phyloP scores from a whole-genome alignment of 2,797 vertebrate genomes.

The Vespertilio murinus region DNA sequence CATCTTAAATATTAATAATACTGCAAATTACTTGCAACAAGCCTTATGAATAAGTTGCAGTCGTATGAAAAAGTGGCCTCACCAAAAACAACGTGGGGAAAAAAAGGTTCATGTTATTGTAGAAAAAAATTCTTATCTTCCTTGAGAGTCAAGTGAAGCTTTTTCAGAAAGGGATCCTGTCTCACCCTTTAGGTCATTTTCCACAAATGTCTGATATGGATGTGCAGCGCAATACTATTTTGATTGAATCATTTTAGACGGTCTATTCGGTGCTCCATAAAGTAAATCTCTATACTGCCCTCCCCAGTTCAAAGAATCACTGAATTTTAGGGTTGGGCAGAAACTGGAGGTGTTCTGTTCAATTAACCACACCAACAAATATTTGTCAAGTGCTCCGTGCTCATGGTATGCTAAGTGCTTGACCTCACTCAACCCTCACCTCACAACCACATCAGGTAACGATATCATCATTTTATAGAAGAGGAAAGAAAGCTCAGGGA shows the following conservation, averaged over 20 bases:
- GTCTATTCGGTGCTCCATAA: background rate
- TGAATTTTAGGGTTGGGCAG: conserved; percentile 3
- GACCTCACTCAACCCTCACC: background rate
- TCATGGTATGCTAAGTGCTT: background rate
- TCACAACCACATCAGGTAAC: background rate
- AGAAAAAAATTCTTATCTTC: background rate
- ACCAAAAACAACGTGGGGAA: background rate
- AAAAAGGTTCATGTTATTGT: background rate
- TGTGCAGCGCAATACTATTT: background rate
- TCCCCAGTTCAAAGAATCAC: background rate
- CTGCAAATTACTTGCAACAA: background rate
- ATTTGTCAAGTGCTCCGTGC: background rate
- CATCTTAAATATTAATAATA: background rate
- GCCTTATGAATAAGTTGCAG: background rate
- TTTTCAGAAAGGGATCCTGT: background rate
- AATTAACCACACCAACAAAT: background rate
- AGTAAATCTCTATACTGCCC: background rate
- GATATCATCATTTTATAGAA: background rate
- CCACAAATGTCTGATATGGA: background rate
- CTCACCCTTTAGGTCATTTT: background rate
- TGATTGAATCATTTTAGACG: background rate
- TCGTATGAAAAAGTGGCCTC: background rate
- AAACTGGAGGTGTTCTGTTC: background rate
- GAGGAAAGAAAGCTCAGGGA: background rate
- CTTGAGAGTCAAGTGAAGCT: background rate